These are phyloP conservation scores for Penaeus monodon DNA, from an alignment of 2,888 invertebrate species.

Conservation along the genomic window DNA sequence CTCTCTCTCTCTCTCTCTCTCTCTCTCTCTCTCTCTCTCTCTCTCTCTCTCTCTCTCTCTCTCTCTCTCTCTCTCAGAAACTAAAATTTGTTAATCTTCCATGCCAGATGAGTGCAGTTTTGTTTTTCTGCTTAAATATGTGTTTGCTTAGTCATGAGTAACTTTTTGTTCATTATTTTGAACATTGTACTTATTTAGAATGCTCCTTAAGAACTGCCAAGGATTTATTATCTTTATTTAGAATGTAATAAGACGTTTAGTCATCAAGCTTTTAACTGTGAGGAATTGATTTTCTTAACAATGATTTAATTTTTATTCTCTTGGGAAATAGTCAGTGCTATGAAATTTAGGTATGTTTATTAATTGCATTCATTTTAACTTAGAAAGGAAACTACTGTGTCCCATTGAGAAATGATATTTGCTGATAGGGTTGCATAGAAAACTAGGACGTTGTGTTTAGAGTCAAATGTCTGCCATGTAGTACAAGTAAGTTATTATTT, in stretches of 20 bases:
- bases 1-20: not conserved
- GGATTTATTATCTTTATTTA: too few species aligned
- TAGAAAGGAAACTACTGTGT: not conserved
- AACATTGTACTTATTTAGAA: conserved; percentile 14
- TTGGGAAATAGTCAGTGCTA: conserved; percentile 4
- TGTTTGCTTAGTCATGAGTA: conserved; percentile 4
- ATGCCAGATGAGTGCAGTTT: not conserved
- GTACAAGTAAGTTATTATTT: conserved; percentile 56
- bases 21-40: not conserved
- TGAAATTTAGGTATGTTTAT: not conserved
- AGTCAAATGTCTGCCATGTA: conserved; percentile 58
- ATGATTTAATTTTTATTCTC: not conserved
- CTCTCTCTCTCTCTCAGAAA: too few species aligned
- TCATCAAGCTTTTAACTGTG: conserved; percentile 21
- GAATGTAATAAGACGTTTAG: not conserved
- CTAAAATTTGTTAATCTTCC: not conserved
- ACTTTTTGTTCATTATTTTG: not conserved
- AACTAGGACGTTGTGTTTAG: conserved; percentile 17
- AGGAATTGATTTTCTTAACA: not conserved
- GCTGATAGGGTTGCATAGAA: conserved; percentile 24
- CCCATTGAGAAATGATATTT: conserved; percentile 3
- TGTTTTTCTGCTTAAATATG: not conserved
- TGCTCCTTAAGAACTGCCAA: not conserved
- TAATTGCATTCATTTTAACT: not conserved
- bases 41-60: conserved; percentile 13